Base-by-base conservation (phyloP, 1,140 invertebrate species). In the Drosophila ohnishii region DNA sequence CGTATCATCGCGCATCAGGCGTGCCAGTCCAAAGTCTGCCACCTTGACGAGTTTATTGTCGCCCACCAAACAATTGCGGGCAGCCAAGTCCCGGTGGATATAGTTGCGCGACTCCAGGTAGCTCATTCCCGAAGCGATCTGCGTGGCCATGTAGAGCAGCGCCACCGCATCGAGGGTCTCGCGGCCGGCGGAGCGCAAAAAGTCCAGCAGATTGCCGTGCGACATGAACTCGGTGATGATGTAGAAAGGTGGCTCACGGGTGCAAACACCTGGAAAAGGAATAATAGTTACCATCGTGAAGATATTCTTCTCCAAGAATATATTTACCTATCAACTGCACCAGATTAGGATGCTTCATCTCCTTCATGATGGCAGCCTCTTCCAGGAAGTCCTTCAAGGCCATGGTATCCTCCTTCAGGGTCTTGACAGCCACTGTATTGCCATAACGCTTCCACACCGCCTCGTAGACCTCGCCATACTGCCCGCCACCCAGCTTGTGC, bases 211-310 rank as follows among this genome's bases (percentile, higher is more conserved):
- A 92, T 99, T 99, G 48, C 99, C 99, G 86, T 98, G 97, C 57
- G 96, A 96, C 99, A 99, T 99, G 92, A 99, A 99, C 93, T 99
- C 99, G 9, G 99, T 99, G 74, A 99, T 98, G 81, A 99, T 99
- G 92, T 99, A 99, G 92, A 99, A 99, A 1, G 99, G 99, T 6
- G 98, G 98, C 92, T 99, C 98, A 32, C 98, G 93, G 0, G 98
- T 99, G 93, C 98, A 99, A 32, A 99, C 98, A 76, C 96, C 95
- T 91, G 28, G 22, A 25, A 63, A 71, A n/a, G 3, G 2, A 11
- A 13, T 2, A 50, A 16, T 6, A 3, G 14, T 16, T 10, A 19
- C 2, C 0, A 8, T 35, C n/a, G 8, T 3, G 1, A 32, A n/a
- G 5, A 1, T 0, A 25, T 8, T 22, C 11, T 8, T 45, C 14